These are phyloP conservation scores for Syrista parreyssii DNA, from an alignment of 2,888 invertebrate species.

Conservation along the genomic window DNA sequence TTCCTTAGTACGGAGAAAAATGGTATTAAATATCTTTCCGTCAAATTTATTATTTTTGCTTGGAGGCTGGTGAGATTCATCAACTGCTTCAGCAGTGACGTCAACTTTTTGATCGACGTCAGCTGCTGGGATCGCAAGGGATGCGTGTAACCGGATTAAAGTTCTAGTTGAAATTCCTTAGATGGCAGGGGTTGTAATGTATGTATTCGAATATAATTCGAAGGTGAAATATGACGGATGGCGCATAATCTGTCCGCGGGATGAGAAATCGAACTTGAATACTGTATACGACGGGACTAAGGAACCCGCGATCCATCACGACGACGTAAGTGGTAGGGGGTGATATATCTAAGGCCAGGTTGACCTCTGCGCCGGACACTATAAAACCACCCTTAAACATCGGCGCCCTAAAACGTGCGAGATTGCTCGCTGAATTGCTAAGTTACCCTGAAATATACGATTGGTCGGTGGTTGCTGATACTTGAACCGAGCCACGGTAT, in stretches of 20 bases:
- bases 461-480: not conserved
- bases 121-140: no score
- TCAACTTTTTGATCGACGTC: no score
- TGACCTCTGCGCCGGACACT: conserved; percentile 61
- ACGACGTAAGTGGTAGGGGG: conserved; percentile 29
- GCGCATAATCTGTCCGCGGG: conserved; percentile 40
- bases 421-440: conserved; percentile 43
- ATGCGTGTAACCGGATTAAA: no score
- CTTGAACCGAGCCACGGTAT: no score
- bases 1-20: no score
- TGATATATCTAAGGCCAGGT: conserved; percentile 57
- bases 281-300: conserved; percentile 30
- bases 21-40: no score
- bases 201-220: conserved; percentile 4
- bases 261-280: conserved; percentile 46
- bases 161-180: no score
- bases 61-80: no score
- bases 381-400: conserved; percentile 61
- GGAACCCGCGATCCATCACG: conserved; percentile 50
- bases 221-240: conserved; percentile 23
- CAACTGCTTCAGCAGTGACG: no score
- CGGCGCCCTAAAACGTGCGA: conserved; percentile 47
- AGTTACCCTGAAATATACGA: conserved; percentile 24
- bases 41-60: no score
- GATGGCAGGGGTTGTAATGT: no score